These are phyloP conservation scores for Morinoia aosen DNA, from an alignment of 2,888 invertebrate genomes.

Conservation along the genomic window DNA sequence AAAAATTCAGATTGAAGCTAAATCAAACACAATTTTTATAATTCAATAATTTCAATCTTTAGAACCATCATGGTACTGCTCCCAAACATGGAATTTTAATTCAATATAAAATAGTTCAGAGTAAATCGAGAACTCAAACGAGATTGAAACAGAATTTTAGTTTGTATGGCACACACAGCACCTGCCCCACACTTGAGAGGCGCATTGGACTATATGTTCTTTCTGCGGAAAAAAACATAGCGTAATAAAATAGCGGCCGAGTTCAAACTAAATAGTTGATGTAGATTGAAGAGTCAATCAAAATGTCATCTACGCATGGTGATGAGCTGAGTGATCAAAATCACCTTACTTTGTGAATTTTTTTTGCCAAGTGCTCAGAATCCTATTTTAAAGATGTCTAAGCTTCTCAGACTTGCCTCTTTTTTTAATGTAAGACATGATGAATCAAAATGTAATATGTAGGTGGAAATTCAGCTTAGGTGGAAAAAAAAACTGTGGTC, in stretches of 20 bases:
- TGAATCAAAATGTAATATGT: not conserved
- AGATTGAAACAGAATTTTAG: not conserved
- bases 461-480: not conserved
- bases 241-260: too few species aligned
- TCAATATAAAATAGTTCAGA: not conserved
- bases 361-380: not conserved
- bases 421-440: too few species aligned
- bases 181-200: not conserved
- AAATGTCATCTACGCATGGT: not conserved
- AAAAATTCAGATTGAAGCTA: not conserved
- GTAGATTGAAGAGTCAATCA: not conserved
- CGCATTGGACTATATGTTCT: too few species aligned
- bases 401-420: not conserved
- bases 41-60: not conserved
- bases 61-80: not conserved
- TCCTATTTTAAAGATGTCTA: not conserved
- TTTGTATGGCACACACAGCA: not conserved
- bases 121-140: not conserved
- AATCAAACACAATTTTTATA: not conserved
- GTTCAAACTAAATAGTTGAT: too few species aligned
- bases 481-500: not conserved
- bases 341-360: too few species aligned
- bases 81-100: not conserved
- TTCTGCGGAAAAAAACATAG: too few species aligned
- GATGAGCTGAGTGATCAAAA: too few species aligned